Conservation (phyloP, 2,888 invertebrate genomes). For the Drosophila histrio region DNA sequence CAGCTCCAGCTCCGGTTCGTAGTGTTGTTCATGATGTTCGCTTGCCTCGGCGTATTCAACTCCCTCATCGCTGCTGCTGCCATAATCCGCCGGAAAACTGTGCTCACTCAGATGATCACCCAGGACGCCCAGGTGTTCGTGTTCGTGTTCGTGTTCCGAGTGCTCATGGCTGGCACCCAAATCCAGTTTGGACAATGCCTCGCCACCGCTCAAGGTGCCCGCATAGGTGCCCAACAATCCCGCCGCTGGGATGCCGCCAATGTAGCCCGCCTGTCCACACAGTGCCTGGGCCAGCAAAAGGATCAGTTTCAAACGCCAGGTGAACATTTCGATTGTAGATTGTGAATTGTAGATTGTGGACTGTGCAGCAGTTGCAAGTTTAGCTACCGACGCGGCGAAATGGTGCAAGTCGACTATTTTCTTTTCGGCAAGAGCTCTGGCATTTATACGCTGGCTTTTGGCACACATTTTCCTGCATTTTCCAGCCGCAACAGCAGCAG, state of each 20-base stretch:
- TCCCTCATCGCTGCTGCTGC: conserved; percentile 58
- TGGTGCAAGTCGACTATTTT: conserved; percentile 79
- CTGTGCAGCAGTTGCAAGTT: neutral
- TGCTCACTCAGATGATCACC: conserved; percentile 76
- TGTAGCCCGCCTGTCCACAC: conserved; percentile 33
- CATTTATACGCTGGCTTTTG: conserved; percentile 66
- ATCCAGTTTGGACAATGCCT: conserved; percentile 63
- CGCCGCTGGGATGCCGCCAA: conserved; percentile 59
- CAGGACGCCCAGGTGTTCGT: conserved; percentile 64
- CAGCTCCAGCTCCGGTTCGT: conserved; percentile 42
- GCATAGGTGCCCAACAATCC: conserved; percentile 70
- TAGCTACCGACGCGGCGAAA: conserved; percentile 69
- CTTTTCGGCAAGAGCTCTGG: conserved; percentile 50
- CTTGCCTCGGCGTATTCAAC: conserved; percentile 71
- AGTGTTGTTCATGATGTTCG: conserved; percentile 60
- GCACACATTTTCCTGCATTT: conserved; percentile 73
- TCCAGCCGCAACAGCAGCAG: conserved; percentile 46
- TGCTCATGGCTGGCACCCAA: conserved; percentile 32
- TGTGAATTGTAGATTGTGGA: neutral
- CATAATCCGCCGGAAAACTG: conserved; percentile 73
- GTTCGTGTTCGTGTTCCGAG: conserved; percentile 57
- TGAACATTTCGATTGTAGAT: conserved; percentile 35
- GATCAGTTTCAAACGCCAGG: conserved; percentile 50
- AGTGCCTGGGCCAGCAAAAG: conserved; percentile 51
- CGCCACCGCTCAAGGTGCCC: conserved; percentile 62